Percentiles rank a stretch among this genome's conserved stretches.
Conservation (phyloP, 1,140 invertebrate genomes). For the Drosophila baimaii region DNA sequence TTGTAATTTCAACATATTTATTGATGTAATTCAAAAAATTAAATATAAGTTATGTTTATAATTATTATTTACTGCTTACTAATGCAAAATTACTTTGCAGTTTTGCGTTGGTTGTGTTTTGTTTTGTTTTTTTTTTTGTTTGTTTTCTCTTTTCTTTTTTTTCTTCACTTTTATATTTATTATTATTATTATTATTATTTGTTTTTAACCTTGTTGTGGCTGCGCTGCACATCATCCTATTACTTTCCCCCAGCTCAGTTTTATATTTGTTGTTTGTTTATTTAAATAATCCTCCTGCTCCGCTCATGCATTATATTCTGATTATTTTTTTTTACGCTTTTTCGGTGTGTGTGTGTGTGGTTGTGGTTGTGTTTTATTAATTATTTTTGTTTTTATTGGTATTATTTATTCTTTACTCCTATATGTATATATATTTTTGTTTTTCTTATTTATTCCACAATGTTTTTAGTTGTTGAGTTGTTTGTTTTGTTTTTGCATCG, state of each 20-base stretch:
- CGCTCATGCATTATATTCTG: slow-evolving; percentile 13
- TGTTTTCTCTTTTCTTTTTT: slow-evolving; percentile 44
- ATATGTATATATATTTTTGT: slow-evolving; percentile 17
- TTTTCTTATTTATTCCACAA: slow-evolving; percentile 42
- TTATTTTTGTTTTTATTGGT: slow-evolving; percentile 40
- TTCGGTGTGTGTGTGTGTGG: slow-evolving; percentile 32
- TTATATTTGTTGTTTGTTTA: slow-evolving; percentile 19
- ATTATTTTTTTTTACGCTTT: slow-evolving; percentile 8
- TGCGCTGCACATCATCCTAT: slow-evolving; percentile 42
- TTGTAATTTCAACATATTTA: slow-evolving; percentile 80
- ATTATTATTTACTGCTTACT: slow-evolving; percentile 74
- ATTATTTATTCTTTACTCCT: slow-evolving; percentile 37
- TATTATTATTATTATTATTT: slow-evolving; percentile 41
- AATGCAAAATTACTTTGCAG: slow-evolving; percentile 79
- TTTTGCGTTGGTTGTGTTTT: slow-evolving; percentile 60
- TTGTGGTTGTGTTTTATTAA: slow-evolving; percentile 9
- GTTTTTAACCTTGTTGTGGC: slow-evolving; percentile 45
- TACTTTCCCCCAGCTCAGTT: slow-evolving; percentile 34
- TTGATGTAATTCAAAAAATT: slow-evolving; percentile 83
- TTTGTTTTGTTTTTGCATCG: slow-evolving; percentile 26
- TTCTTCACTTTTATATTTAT: slow-evolving; percentile 34
- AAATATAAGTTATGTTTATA: slow-evolving; percentile 81
- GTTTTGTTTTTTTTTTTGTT: slow-evolving; percentile 7
- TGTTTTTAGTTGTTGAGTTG: slow-evolving; percentile 57
- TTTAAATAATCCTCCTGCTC: slow-evolving; percentile 34